phyloP scores from a whole-genome alignment of 2,797 vertebrate genomes.

The Acrossocheilus fasciatus region DNA sequence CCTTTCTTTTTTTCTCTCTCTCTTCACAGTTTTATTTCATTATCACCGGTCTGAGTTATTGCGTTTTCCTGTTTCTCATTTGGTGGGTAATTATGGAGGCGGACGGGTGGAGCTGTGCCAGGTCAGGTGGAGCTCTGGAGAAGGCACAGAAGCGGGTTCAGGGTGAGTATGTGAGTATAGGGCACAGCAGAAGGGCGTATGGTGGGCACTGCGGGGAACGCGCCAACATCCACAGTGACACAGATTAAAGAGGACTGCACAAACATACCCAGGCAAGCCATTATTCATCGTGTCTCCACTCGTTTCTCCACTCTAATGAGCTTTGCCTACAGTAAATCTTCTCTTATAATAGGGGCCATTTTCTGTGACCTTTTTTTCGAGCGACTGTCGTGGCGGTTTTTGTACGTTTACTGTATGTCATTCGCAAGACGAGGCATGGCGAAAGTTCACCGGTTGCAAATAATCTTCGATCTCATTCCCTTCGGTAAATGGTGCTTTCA shows the following conservation, averaged over 20 bases:
- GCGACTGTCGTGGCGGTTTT: background rate
- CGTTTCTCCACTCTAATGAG: slow-evolving; percentile 55
- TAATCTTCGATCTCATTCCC: slow-evolving; percentile 52
- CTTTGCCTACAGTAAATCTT: slow-evolving; percentile 31
- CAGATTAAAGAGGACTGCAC: slow-evolving; percentile 67
- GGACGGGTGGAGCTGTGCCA: slow-evolving; percentile 41
- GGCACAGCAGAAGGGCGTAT: slow-evolving; percentile 17
- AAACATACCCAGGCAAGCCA: slow-evolving; percentile 67
- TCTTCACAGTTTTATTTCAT: slow-evolving; percentile 42
- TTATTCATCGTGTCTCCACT: slow-evolving; percentile 66
- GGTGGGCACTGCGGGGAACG: slow-evolving; percentile 24
- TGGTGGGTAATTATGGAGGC: slow-evolving; percentile 70
- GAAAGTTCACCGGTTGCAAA: slow-evolving; percentile 35
- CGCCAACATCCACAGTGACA: slow-evolving; percentile 62
- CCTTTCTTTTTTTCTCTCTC: background rate
- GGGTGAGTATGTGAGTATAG: background rate
- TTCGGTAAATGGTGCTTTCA: slow-evolving; percentile 70
- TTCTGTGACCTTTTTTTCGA: background rate
- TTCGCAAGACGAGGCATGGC: background rate
- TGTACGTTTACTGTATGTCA: background rate
- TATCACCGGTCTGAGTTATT: slow-evolving; percentile 60
- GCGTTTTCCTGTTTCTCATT: slow-evolving; percentile 78
- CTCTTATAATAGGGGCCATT: slow-evolving; percentile 4
- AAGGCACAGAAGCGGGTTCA: background rate
- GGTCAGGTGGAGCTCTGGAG: background rate